Base-by-base conservation (phyloP, 2,888 invertebrate species). In the Dendrolimus pini region DNA sequence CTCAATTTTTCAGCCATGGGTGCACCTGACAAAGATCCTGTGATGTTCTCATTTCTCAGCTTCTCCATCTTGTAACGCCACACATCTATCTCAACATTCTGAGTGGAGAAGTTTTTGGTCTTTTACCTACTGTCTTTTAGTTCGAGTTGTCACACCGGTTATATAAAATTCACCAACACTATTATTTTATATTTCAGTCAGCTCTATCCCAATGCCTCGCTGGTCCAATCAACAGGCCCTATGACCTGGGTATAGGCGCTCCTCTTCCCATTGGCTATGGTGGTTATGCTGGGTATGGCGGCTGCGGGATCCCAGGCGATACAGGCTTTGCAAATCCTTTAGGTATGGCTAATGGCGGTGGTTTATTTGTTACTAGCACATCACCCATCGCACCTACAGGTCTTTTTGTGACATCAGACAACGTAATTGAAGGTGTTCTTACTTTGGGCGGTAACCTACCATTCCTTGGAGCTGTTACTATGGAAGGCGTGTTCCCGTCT, bases 331-430 rank as follows among this genome's bases (percentile, higher is more conserved):
- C 47, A 47, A 47, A 12, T 3, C 7, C 47, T 10, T 47, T 14
- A 41, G 58, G 58, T 7, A 54, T 60, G 9, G 61, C 63, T 0
- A 62, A 65, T 55, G 71, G 74, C 0, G 75, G 75, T 7, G 63
- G 66, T 7, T 62, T 76, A 10, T 41, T 57, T 0, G 68, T 75
- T 8, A 70, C 73, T 10, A 75, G 75, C 53, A 7, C 59, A 0
- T 78, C 78, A 1, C 75, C 76, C 0, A 70, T 77, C 10, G 63
- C 74, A 6, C 80, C 81, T 0, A 69, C 65, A 10, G 81, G 81
- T 6, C 65, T 80, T 6, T 63, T 66, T 3, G 68, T 75, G 0
- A 55, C 67, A 2, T 72, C 77, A 54, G 68, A 74, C 18, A 74
- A 76, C 41, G 65, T 61, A 6, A 68, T 77, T 2, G 72, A 69